Evolutionary conservation across 2,888 invertebrate species (phyloP), one percentile per base, ranked within the genome.

Genomic region (Brenthis daphne): DNA sequence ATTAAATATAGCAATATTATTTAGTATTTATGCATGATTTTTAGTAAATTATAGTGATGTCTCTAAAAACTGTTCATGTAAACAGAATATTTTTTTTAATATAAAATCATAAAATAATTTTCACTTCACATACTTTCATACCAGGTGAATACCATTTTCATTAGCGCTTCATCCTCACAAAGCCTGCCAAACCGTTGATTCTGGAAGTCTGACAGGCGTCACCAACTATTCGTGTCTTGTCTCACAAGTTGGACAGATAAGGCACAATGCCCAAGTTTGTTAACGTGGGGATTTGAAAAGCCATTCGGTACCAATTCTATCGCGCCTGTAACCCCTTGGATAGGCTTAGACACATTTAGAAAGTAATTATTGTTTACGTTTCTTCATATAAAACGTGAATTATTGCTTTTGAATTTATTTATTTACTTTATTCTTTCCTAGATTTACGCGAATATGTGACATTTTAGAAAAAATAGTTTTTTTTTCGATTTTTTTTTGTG

Each of bases 241-340:
- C 78, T 79, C 74, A 80, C 81, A 89, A 89, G 85, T 89, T 89
- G 82, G 85, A 81, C 77, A 76, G 89, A 88, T 89, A 89, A 88
- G 80, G 75, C 81, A 87, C 83, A 85, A 87, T 83, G 81, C 83
- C 85, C 84, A 86, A 87, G 85, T 87, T 84, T 80, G 82, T 79
- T 77, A 78, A 82, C 81, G 78, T 80, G 77, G 78, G 84, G 85
- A 84, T 86, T 85, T 85, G 85, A 85, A 87, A 85, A 69, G 84
- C 85, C 83, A 75, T 70, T 74, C 70, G 66, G 54, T 70, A 56
- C 48, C 64, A 56, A 64, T 69, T 72, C 71, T 69, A 69, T 69
- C 67, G 64, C 67, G 51, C 51, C 63, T 66, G 69, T 69, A 69
- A 72, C 71, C 71, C 69, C 69, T 64, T 67, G 55, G 67, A 50